Evolutionary conservation across 2,797 vertebrate species (phyloP), one percentile per base, ranked within the genome.

Genomic region (Tinamus major): DNA sequence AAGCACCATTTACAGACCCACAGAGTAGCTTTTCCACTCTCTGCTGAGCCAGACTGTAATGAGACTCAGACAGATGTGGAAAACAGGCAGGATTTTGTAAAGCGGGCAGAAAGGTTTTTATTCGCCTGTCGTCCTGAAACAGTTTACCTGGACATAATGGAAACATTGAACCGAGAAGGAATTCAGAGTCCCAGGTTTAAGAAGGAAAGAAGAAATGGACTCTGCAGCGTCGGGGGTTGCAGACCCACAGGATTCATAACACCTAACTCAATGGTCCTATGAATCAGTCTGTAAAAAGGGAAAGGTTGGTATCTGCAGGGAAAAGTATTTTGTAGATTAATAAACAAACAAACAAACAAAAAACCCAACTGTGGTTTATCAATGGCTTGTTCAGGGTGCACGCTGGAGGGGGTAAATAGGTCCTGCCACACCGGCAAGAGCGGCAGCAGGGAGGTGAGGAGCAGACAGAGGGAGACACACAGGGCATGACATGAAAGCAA

Each of bases 371-470:
- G 3, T 71, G 14, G 4, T 74, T 67, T 33, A 33, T 91, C 91
- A 93, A 55, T 68, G 84, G 21, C 5, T 17, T 59, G 42, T 53
- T 8, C n/a, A 71, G 48, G 63, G 46, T 33, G 78, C 46, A 42
- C 8, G 17, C 8, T 18, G 35, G 5, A 79, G 63, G 90, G 92
- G 85, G 92, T 64, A 67, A 92, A 92, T 94, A 77, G 56, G 49
- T 65, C 48, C 51, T 92, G 61, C 94, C 85, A 89, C 35, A 85
- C 3, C 33, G 71, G 65, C 75, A 87, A 91, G 69, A 65, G 44
- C 70, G 89, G 83, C 83, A 90, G 21, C n/a, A 41, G 91, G 59
- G 42, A 88, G 48, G 41, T 26, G 24, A n/a, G 59, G 17, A 59
- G 48, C 69, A 76, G 41, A 46, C 33, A 84, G 85, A 92, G 23